Evolutionary conservation across 2,113 vertebrate genomes (phyloP).

Genomic region (Setophaga coronata): DNA sequence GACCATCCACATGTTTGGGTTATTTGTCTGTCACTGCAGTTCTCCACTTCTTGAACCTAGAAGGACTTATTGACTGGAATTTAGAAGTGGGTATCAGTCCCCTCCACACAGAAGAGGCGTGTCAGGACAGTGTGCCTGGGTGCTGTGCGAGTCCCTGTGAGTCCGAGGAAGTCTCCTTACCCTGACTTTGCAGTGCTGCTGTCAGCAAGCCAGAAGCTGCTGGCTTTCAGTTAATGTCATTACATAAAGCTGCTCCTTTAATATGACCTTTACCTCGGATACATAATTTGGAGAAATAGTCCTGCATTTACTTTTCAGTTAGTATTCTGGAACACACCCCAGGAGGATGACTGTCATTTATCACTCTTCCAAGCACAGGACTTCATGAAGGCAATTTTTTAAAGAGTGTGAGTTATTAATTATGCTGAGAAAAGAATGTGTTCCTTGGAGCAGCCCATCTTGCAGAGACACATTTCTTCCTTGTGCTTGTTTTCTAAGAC

Average conservation of each 20-base stretch:
- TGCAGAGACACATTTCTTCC: neutral
- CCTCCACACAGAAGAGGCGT: fast-evolving
- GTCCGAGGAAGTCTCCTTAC: neutral
- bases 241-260: conserved; percentile 23
- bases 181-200: conserved; percentile 5
- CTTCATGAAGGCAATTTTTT: conserved; percentile 27
- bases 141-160: fast-evolving
- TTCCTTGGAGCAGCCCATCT: neutral
- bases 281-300: conserved; percentile 49
- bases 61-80: fast-evolving
- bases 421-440: neutral
- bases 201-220: neutral
- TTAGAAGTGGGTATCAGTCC: fast-evolving
- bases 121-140: fast-evolving
- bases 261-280: neutral
- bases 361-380: conserved; percentile 2
- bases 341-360: neutral
- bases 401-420: neutral
- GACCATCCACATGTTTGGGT: fast-evolving
- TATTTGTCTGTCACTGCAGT: fast-evolving
- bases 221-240: conserved; percentile 16
- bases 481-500: neutral
- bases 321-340: conserved; percentile 25
- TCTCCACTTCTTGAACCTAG: neutral
- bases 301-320: conserved; percentile 44